phyloP scores from a whole-genome alignment of 2,888 invertebrate genomes.

The Octonoba sinensis region DNA sequence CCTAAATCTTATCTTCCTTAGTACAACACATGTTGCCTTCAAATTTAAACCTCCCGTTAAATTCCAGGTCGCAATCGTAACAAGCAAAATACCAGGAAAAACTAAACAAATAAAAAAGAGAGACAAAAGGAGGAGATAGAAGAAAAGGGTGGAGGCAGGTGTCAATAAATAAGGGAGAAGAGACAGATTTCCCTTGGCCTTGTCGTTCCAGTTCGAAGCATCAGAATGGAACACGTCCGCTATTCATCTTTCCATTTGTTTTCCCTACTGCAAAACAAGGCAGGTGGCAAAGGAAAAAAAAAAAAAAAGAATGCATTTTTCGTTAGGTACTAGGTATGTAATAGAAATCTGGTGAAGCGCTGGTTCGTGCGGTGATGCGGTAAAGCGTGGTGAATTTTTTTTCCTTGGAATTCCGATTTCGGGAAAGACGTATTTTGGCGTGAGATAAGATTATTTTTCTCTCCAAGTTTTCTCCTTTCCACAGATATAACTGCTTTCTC shows the following conservation, averaged over 20 bases:
- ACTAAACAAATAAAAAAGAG: slow-evolving; percentile 7
- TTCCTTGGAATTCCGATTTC: no score
- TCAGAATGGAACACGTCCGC: slow-evolving; percentile 28
- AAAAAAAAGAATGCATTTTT: slow-evolving; percentile 23
- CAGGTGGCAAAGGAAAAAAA: no score
- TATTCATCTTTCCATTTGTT: slow-evolving; percentile 29
- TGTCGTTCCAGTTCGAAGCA: slow-evolving; percentile 34
- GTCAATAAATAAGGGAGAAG: slow-evolving; percentile 45
- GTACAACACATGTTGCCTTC: no score
- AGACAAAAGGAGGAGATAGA: neutral
- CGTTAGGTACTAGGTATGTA: slow-evolving; percentile 1
- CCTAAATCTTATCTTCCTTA: no score
- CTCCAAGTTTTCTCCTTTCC: no score
- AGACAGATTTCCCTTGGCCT: slow-evolving; percentile 48
- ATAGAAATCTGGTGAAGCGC: slow-evolving; percentile 6
- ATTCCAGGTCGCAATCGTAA: no score
- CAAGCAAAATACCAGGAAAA: neutral
- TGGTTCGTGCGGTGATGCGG: slow-evolving; percentile 17
- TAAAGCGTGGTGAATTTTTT: slow-evolving; percentile 11
- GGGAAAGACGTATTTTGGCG: no score
- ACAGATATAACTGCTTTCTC: no score
- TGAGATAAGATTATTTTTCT: no score
- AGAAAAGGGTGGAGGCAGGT: slow-evolving; percentile 21
- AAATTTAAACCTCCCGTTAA: no score
- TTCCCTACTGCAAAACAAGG: neutral